Conservation (phyloP, 2,797 vertebrate genomes). For the Tolypeutes matacus region DNA sequence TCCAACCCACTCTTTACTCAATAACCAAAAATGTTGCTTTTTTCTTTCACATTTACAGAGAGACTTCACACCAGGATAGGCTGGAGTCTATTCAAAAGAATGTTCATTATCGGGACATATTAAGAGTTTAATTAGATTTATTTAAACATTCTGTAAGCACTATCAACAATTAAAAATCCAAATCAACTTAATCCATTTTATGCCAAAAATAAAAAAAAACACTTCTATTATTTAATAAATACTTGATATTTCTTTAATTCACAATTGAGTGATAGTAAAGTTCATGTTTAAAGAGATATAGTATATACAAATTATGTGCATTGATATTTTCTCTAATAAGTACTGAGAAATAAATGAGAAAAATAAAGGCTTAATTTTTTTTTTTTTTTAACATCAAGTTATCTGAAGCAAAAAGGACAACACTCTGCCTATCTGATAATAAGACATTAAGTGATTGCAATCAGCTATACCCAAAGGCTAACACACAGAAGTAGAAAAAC, state of each 20-base stretch:
- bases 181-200: conserved; percentile 63
- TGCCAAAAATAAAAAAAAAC: not conserved
- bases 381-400: conserved; percentile 32
- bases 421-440: not conserved
- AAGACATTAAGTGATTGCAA: not conserved
- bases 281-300: conserved; percentile 46
- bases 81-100: conserved; percentile 42
- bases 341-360: not conserved
- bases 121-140: conserved; percentile 8
- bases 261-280: conserved; percentile 41
- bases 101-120: conserved; percentile 13
- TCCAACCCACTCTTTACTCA: conserved; percentile 1
- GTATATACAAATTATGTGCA: conserved; percentile 31
- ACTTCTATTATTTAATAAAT: conserved; percentile 49
- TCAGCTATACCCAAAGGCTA: conserved; percentile 2
- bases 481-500: conserved; percentile 37
- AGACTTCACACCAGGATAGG: not conserved
- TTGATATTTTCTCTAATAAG: conserved; percentile 8
- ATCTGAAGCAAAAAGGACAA: conserved; percentile 22
- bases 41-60: conserved; percentile 1
- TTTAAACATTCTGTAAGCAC: conserved; percentile 18
- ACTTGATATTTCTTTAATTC: conserved; percentile 44
- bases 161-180: conserved; percentile 12
- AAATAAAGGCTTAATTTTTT: not conserved
- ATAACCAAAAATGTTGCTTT: conserved; percentile 20